Conservation (phyloP, 2,797 vertebrate genomes). For the Ctenochaetus hawaiiensis region DNA sequence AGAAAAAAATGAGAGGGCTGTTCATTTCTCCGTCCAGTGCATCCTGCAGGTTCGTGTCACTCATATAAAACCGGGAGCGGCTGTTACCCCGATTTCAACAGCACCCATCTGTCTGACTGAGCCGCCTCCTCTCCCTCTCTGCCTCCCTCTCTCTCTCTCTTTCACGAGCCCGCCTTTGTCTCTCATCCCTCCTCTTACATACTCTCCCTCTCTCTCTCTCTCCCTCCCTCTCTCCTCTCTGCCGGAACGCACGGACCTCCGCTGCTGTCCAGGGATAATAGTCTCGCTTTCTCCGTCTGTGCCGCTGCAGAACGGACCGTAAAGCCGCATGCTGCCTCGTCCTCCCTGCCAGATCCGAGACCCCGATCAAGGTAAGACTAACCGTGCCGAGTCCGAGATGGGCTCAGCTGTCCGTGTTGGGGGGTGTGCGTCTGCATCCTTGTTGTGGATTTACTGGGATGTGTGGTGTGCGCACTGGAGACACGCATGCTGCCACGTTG, state of each 20-base stretch:
- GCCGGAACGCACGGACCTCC: slow-evolving; percentile 66
- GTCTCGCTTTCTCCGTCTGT: slow-evolving; percentile 54
- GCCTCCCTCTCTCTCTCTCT: slow-evolving; percentile 6
- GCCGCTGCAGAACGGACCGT: slow-evolving; percentile 70
- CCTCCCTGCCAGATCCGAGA: slow-evolving; percentile 27
- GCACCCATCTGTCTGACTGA: slow-evolving; percentile 46
- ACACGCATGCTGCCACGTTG: slow-evolving; percentile 39
- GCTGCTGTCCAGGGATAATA: slow-evolving; percentile 68
- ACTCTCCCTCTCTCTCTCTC: neutral
- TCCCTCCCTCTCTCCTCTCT: slow-evolving; percentile 52
- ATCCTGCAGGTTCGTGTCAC: slow-evolving; percentile 40
- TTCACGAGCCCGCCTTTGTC: slow-evolving; percentile 21
- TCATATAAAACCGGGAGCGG: slow-evolving; percentile 46
- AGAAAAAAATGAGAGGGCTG: neutral
- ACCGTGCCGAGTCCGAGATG: slow-evolving; percentile 1
- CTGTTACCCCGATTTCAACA: slow-evolving; percentile 54
- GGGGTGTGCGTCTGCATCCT: slow-evolving; percentile 14
- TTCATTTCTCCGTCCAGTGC: neutral
- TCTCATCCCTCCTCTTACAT: slow-evolving; percentile 29
- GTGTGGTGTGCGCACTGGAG: slow-evolving; percentile 39
- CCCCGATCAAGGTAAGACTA: slow-evolving; percentile 59
- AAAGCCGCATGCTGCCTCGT: slow-evolving; percentile 50
- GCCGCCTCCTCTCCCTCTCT: slow-evolving; percentile 13
- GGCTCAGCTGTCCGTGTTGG: slow-evolving; percentile 12
- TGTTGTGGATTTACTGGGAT: slow-evolving; percentile 41